Percentiles rank a stretch among this genome's conserved stretches.
These are phyloP conservation scores for Pelobates cultripes DNA, from an alignment of 2,797 vertebrate species.

Conservation along the genomic window DNA sequence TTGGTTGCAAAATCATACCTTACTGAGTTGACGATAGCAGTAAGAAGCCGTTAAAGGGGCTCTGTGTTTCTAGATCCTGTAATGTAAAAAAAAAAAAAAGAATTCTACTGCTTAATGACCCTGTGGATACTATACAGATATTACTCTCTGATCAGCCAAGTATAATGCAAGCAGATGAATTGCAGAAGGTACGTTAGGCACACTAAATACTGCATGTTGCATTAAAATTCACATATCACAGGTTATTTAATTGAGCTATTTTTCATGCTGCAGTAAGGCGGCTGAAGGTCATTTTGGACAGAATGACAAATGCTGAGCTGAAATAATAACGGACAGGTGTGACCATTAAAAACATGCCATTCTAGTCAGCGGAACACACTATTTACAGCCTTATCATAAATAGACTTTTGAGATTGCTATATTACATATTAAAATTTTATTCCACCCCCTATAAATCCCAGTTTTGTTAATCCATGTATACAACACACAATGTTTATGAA, in stretches of 20 bases:
- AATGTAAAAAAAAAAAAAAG: no score
- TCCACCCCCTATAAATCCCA: not conserved
- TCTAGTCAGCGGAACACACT: not conserved
- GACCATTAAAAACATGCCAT: slow-evolving; percentile 9
- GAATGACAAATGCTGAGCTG: not conserved
- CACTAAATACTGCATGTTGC: not conserved
- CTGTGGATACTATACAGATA: no score
- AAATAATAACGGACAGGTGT: not conserved
- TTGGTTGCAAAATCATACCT: no score
- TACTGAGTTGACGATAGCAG: no score
- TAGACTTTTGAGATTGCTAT: slow-evolving; percentile 1
- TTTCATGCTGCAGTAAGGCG: not conserved
- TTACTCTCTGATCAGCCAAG: no score
- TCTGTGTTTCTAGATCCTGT: no score
- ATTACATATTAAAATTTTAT: slow-evolving; percentile 7
- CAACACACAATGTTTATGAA: slow-evolving; percentile 2
- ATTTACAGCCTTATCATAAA: slow-evolving; percentile 2
- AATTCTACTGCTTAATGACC: no score
- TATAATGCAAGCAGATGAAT: no score
- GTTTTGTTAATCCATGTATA: not conserved
- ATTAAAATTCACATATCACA: not conserved
- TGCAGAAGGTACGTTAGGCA: no score
- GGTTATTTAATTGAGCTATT: not conserved
- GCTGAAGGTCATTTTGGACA: not conserved
- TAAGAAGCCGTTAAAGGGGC: no score